Evolutionary conservation across 2,888 invertebrate species (phyloP).

Genomic region (Drosophila eohydei): DNA sequence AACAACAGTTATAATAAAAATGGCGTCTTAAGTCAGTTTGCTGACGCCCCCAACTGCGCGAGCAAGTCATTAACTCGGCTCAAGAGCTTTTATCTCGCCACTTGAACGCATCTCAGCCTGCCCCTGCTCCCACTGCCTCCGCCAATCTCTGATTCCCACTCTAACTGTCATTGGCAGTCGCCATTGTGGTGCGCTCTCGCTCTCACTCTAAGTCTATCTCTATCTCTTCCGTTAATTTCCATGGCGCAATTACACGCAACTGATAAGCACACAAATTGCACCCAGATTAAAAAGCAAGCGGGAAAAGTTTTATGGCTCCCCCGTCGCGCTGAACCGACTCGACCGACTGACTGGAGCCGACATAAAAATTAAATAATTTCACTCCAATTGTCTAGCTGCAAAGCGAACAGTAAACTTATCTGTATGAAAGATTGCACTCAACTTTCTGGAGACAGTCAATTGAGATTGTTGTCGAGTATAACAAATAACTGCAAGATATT

Average conservation of each 20-base stretch:
- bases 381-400: slow-evolving; percentile 38
- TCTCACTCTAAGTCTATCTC: not conserved
- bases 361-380: slow-evolving; percentile 63
- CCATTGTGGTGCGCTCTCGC: slow-evolving; percentile 46
- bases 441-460: not conserved
- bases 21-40: slow-evolving; percentile 74
- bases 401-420: slow-evolving; percentile 28
- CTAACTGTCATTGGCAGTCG: slow-evolving; percentile 60
- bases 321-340: slow-evolving; percentile 21
- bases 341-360: slow-evolving; percentile 64
- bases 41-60: slow-evolving; percentile 61
- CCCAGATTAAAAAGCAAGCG: slow-evolving; percentile 65
- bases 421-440: not conserved
- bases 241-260: slow-evolving; percentile 79
- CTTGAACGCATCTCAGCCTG: slow-evolving; percentile 66
- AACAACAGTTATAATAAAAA: slow-evolving; percentile 72
- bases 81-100: slow-evolving; percentile 78
- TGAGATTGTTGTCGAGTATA: no score
- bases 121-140: not conserved
- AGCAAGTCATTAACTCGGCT: slow-evolving; percentile 75
- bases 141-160: not conserved
- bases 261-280: slow-evolving; percentile 64
- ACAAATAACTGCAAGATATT: not conserved
- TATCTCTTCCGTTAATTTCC: slow-evolving; percentile 76
- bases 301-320: slow-evolving; percentile 61